phyloP scores from a whole-genome alignment of 2,888 invertebrate species.

The Drosophila histrio region DNA sequence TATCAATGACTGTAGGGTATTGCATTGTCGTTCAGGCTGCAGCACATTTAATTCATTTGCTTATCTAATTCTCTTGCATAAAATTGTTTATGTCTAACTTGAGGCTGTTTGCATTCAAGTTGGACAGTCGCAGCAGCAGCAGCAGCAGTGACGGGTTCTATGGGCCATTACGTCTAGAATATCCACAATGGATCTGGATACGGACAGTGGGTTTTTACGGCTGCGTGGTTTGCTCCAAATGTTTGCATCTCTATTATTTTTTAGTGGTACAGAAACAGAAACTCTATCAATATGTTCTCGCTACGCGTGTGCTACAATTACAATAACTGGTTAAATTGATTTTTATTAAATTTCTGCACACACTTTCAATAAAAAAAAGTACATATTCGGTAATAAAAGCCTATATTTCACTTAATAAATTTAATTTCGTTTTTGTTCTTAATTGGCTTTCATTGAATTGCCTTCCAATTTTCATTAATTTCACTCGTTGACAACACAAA shows the following conservation, averaged over 20 bases:
- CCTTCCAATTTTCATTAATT: constrained; percentile 53
- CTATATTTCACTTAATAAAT: constrained; percentile 31
- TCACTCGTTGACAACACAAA: constrained; percentile 38
- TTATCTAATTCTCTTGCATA: constrained; percentile 32
- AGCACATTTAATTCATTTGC: not conserved
- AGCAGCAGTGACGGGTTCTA: constrained; percentile 42
- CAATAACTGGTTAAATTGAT: constrained; percentile 53
- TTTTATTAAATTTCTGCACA: constrained; percentile 74
- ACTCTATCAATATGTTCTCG: constrained; percentile 3
- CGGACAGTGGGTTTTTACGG: constrained; percentile 40
- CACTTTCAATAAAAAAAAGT: constrained; percentile 54
- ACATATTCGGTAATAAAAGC: constrained; percentile 11
- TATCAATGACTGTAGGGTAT: constrained; percentile 16
- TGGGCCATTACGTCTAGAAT: constrained; percentile 45
- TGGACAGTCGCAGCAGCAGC: constrained; percentile 25
- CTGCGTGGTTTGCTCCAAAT: constrained; percentile 21
- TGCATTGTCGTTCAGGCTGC: not conserved
- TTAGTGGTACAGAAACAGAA: not conserved
- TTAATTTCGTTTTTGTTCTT: constrained; percentile 51
- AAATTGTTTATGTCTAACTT: constrained; percentile 41
- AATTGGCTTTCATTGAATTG: constrained; percentile 75
- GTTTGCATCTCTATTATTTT: constrained; percentile 16
- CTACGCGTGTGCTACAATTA: constrained; percentile 1
- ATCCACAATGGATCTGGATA: constrained; percentile 49
- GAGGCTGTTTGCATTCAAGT: constrained; percentile 39